Evolutionary conservation across 2,797 vertebrate species (phyloP).

Genomic region (Cryptoprocta ferox): DNA sequence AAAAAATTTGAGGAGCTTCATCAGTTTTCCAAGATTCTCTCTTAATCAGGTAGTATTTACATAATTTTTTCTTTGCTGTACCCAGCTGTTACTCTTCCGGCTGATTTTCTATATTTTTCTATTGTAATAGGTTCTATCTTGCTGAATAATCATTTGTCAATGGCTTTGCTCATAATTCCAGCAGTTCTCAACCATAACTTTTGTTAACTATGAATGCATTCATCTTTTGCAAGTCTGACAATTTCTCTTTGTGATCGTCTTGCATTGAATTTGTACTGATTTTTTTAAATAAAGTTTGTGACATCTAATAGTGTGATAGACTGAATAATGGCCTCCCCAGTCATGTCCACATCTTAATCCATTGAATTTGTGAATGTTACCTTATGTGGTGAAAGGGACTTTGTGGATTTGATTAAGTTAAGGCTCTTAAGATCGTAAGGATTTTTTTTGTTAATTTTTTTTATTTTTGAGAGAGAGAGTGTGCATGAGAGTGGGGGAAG

Average conservation of each 20-base stretch:
- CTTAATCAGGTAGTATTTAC: neutral
- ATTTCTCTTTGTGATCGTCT: neutral
- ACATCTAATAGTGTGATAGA: neutral
- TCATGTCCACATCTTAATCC: neutral
- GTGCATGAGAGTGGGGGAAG: no score
- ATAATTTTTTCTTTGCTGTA: conserved; percentile 20
- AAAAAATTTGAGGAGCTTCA: neutral
- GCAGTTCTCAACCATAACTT: conserved; percentile 44
- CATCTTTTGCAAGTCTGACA: conserved; percentile 29
- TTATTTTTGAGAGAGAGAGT: no score
- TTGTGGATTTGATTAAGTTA: neutral
- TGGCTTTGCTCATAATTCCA: neutral
- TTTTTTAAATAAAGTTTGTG: neutral
- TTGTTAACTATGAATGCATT: conserved; percentile 49
- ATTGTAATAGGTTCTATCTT: neutral
- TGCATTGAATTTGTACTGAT: neutral
- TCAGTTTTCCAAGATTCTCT: conserved; percentile 26
- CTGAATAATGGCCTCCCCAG: neutral
- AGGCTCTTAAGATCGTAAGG: neutral
- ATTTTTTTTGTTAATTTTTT: neutral
- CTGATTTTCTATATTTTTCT: conserved; percentile 13
- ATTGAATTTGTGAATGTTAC: neutral
- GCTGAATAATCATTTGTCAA: neutral
- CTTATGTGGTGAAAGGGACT: neutral
- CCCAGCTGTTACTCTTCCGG: neutral